Evolutionary conservation across 2,797 vertebrate genomes (phyloP), one percentile per base, ranked within the genome.

Genomic region (Dendrocincla fuliginosa): DNA sequence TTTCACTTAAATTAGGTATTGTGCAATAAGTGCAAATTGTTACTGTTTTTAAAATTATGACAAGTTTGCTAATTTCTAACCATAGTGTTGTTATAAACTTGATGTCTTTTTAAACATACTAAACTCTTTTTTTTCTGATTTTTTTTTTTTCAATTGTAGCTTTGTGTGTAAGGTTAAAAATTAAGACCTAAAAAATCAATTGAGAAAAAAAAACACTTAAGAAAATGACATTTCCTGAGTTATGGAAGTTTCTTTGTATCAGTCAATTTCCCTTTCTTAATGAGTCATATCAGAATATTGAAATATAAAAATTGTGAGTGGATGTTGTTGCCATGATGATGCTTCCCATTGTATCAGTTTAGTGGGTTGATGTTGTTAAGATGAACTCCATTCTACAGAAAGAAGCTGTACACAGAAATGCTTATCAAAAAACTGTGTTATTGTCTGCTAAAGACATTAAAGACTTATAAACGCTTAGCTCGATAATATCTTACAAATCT

Each of bases 401-500:
- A 22, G 10, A 83, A 93, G 63, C 7, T 83, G 16, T 23, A 67
- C 32, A 23, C 5, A 53, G 56, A 93, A 87, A 30, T 30, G 3
- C 74, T 89, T 85, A 42, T 77, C 35, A 35, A 30, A 68, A 60
- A 92, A 56, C 22, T 47, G 5, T 33, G 8, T 33, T 69, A 67
- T n/a, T 82, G 41, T 75, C 33, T 83, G 16, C 57, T 68, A 68
- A 93, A 92, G n/a, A 70, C 28, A 35, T 68, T 74, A 70, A 88
- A 77, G 28, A 42, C 37, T 63, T 69, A 87, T 25, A 95, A 82
- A 86, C 37, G 25, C 55, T 11, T 94, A 41, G 44, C 79, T 95
- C 53, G 84, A 57, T 90, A 91, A 73, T 50, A 63, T 41, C 61
- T 87, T 92, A 60, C 32, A 96, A 97, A 96, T 95, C 49, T 75